phyloP scores from a whole-genome alignment of 2,888 invertebrate species.

The Zygaena filipendulae region DNA sequence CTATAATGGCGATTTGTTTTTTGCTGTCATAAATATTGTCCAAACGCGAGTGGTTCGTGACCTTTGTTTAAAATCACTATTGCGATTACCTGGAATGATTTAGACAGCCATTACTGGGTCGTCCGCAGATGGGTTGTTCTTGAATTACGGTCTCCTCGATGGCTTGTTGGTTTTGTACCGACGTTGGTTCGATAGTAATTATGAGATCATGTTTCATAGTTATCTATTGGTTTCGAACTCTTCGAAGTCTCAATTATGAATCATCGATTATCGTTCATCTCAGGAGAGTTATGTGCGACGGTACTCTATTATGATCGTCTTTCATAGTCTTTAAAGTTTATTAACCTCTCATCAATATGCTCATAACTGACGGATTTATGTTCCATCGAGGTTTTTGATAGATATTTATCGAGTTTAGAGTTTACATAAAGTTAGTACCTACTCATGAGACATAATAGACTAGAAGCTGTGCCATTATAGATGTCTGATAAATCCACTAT shows the following conservation, averaged over 20 bases:
- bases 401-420: too few relatives aligned
- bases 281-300: constrained; percentile 43
- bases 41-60: constrained; percentile 51
- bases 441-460: too few relatives aligned
- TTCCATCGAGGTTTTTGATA: not conserved
- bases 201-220: constrained; percentile 60
- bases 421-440: too few relatives aligned
- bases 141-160: constrained; percentile 54
- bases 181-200: constrained; percentile 47
- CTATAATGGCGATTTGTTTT: constrained; percentile 36
- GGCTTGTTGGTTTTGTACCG: constrained; percentile 53
- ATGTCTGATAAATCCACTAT: too few relatives aligned
- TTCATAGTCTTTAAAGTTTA: constrained; percentile 28
- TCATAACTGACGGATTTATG: constrained; percentile 6
- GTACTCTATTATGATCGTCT: constrained; percentile 40
- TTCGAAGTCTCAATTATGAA: constrained; percentile 56
- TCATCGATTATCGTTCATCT: constrained; percentile 47
- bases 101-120: constrained; percentile 52
- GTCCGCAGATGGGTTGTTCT: constrained; percentile 47
- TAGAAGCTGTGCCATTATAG: too few relatives aligned
- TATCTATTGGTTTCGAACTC: constrained; percentile 57
- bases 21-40: constrained; percentile 48
- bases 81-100: constrained; percentile 58
- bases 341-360: constrained; percentile 30
- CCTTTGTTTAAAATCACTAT: constrained; percentile 54